Base-by-base conservation (phyloP, 2,113 vertebrate genomes). In the Pseudolaguvia tuberculata region DNA sequence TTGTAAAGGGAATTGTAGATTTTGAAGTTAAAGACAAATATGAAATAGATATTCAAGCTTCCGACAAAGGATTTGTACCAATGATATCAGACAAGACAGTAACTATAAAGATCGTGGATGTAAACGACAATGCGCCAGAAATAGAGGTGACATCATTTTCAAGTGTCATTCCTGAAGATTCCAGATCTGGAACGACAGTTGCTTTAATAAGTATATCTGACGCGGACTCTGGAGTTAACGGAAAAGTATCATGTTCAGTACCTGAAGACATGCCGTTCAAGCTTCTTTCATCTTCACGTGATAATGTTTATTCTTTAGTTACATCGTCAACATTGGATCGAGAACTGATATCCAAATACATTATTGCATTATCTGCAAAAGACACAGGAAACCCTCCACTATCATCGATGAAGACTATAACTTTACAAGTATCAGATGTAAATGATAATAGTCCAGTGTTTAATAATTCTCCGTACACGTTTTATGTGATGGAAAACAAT, bases 71-170 rank as follows among this genome's bases (percentile, higher is more conserved):
- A 6, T 2, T 0, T 4, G 47, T 15, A 53, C 82, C 85, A 3
- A 52, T 75, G 29, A 66, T 20, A 8, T 61, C 80, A 8, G 80
- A 84, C 25, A 82, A 83, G 42, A 86, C 63, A 31, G 80, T 88
- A 6, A 67, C 76, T 4, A 81, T 87, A 23, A 79, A 83, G 21
- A 80, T 88, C 14, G 29, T 79, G 20, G 87, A 88, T n/a, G 23
- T 83, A 7, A 88, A 88, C 70, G 87, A 88, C 69, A 94, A 95
- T 4, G 85, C 84, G 10, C 94, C 94, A 8, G 92, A 94, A 52
- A 91, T 95, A 63, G 84, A 91, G 17, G 87, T 95, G 65, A 94
- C 90, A 0, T 93, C 92, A 5, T 78, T 94, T 75, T 92, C 93
- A 58, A 93, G 88, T 52, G 87, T 90, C 0, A 87, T 94, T 62